Base-by-base conservation (phyloP, 37 sponge, comb jelly and placozoan genomes). In the Haliclona indistincta region DNA sequence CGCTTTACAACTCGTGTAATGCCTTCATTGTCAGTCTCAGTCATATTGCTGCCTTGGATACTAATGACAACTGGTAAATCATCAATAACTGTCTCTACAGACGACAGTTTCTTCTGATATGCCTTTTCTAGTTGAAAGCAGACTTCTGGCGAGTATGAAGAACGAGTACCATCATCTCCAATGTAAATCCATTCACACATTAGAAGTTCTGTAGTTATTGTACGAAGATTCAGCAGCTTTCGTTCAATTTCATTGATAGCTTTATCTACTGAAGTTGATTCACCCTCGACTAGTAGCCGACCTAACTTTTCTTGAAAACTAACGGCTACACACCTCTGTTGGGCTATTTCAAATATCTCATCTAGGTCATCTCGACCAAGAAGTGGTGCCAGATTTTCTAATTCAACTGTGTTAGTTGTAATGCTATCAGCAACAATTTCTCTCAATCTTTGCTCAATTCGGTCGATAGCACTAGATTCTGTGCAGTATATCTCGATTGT, bases 41-140 rank as follows among this genome's bases (percentile, higher is more conserved):
- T 41, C 4, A 67, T 26, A 8, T 15, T 33, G 33, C 55, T 40
- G 33, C 39, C 29, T n/a, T n/a, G n/a, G n/a, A n/a, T n/a, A n/a
- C n/a, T n/a, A n/a, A n/a, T n/a, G n/a, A n/a, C n/a, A n/a, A n/a
- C n/a, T n/a, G n/a, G n/a, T n/a, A n/a, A n/a, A n/a, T n/a, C n/a
- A 38, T 79, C 70, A 54, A 68, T 58, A 1, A 56, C 43, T 37
- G 68, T 23, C 22, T 79, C 70, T 33, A 79, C 56, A 4, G 54
- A 56, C 23, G 13, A 0, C 39, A 65, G 61, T 1, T 69, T 58
- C 67, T 66, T 64, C 6, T 28, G 38, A 47, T 32, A 56, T 20
- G 82, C 82, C 34, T 52, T 44, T 54, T 81, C 82, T 1, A 81
- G 67, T 43, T 53, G 55, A 42, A 64, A 5, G 38, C 64, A 39